A percentile compares a stretch with the other conserved stretches of the same genome.
Conservation (phyloP, 2,113 vertebrate species). For the Bolborhynchus lineola region DNA sequence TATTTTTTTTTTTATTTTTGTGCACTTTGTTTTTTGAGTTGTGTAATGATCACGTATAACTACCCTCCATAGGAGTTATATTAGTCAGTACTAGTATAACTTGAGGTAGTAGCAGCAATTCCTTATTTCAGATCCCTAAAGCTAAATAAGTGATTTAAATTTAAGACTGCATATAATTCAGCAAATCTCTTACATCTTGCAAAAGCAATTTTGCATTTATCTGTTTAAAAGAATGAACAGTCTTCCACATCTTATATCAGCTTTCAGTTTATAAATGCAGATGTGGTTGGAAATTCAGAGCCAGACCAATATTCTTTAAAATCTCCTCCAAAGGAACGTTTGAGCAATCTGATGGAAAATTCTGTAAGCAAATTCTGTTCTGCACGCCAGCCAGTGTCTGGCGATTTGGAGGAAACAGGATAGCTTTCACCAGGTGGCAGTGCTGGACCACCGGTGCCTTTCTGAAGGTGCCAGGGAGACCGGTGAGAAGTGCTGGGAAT, state of each 20-base stretch:
- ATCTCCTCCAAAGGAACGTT: fast-evolving
- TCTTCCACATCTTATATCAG: not conserved
- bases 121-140: not conserved
- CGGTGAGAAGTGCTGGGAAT: not conserved
- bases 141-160: not conserved
- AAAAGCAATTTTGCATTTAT: not conserved
- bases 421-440: conserved; percentile 28
- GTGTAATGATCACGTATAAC: fast-evolving
- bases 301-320: not conserved
- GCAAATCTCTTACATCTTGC: not conserved
- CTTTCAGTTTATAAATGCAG: not conserved
- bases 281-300: not conserved
- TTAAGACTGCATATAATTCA: not conserved
- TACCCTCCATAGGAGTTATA: fast-evolving
- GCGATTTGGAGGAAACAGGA: not conserved
- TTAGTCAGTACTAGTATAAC: fast-evolving
- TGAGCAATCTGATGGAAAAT: not conserved
- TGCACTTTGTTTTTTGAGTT: fast-evolving
- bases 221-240: not conserved
- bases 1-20: not conserved
- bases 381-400: fast-evolving
- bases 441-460: not conserved
- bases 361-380: not conserved
- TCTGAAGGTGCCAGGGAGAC: no score
- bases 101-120: not conserved